Conservation (phyloP, 2,888 invertebrate genomes). For the Scrobipalpa atriplicella region DNA sequence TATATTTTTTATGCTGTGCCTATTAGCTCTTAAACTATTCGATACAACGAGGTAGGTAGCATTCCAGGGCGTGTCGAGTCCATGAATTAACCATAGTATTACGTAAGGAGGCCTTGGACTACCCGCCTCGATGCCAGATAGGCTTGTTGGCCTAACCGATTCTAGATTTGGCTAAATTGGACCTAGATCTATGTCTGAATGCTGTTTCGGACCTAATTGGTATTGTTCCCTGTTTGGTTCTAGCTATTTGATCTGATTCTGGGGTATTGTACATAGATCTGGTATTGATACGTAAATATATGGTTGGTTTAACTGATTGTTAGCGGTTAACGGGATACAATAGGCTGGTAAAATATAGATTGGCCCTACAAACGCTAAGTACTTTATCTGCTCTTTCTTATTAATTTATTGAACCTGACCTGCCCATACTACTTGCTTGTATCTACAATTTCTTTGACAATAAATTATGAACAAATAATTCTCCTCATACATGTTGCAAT, state of each 20-base stretch:
- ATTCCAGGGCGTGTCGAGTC: constrained; percentile 63
- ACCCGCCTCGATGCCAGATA: constrained; percentile 40
- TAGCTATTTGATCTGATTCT: background rate
- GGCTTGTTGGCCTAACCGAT: constrained; percentile 8
- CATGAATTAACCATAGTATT: constrained; percentile 72
- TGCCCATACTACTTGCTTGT: too few species aligned
- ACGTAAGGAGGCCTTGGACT: constrained; percentile 64
- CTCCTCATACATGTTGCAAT: too few species aligned
- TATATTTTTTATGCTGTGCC: background rate
- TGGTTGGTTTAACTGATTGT: background rate
- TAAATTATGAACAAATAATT: too few species aligned
- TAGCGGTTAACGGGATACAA: background rate
- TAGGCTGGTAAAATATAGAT: too few species aligned
- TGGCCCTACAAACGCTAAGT: too few species aligned
- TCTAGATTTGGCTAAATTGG: constrained; percentile 22
- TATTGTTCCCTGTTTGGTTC: background rate
- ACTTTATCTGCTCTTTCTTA: too few species aligned
- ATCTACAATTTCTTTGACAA: too few species aligned
- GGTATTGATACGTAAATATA: too few species aligned
- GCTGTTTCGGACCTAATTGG: constrained; percentile 8
- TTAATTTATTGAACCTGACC: too few species aligned
- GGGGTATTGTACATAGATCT: background rate
- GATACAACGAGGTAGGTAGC: constrained; percentile 48
- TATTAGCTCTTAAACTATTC: constrained; percentile 41
- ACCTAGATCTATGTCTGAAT: constrained; percentile 16